These are phyloP conservation scores for Entomobrya proxima DNA, from an alignment of 2,888 invertebrate species.

Conservation along the genomic window DNA sequence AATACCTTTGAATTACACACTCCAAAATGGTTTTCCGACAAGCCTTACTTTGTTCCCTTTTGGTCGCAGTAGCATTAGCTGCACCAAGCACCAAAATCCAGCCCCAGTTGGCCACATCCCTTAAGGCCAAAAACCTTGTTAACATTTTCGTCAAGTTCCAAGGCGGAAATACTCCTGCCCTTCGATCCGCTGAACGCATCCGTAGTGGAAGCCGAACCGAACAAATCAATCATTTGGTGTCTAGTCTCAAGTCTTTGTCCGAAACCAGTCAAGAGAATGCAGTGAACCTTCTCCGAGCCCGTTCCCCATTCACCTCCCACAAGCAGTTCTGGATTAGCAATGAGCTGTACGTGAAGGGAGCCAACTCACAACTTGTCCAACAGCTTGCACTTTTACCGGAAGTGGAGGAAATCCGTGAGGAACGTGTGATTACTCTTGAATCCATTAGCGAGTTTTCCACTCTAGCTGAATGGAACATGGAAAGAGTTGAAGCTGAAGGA, in stretches of 20 bases:
- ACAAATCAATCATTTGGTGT: not conserved
- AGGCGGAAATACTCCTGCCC: not conserved
- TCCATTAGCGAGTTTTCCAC: not conserved
- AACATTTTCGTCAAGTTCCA: conserved; percentile 14
- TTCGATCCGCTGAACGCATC: not conserved
- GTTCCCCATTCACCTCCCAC: not conserved
- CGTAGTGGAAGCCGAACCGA: not conserved
- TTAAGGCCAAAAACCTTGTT: not conserved
- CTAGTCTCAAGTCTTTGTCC: not conserved
- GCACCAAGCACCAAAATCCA: not conserved
- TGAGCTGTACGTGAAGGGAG: conserved; percentile 40
- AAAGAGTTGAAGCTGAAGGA: conserved; percentile 40
- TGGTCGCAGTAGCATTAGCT: too few relatives aligned
- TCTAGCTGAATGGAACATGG: conserved; percentile 29
- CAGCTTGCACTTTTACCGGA: conserved; percentile 14
- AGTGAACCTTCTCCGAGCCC: not conserved
- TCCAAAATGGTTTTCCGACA: too few relatives aligned
- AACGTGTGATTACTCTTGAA: not conserved
- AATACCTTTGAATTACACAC: too few relatives aligned
- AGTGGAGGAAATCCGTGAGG: conserved; percentile 29
- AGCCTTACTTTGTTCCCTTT: too few relatives aligned
- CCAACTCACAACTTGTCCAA: not conserved
- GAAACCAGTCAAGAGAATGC: not conserved
- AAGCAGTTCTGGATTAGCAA: conserved; percentile 59
- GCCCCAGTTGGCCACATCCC: not conserved